Evolutionary conservation across 37 sponge, comb jelly and placozoan species (phyloP), one percentile per base, ranked within the genome.

Genomic region (Hormiphora californensis): DNA sequence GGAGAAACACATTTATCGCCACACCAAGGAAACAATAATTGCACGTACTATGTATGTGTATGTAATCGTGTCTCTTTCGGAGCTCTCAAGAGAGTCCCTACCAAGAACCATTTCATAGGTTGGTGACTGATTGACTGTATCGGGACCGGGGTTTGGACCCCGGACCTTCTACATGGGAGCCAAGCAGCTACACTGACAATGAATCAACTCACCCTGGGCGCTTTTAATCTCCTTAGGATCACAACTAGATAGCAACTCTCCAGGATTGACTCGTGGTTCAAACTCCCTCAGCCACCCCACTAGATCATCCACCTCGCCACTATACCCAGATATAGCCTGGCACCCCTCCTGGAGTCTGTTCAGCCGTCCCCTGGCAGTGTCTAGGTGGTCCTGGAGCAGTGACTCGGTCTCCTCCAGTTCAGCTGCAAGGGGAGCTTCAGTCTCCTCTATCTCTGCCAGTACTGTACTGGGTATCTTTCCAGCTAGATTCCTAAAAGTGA

Each of bases 221-320:
- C 25, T 73, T 28, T 73, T 73, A 3, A 73, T 73, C 41, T 73
- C 81, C 38, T 73, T 73, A 40, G 81, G 81, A 40, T 73, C 81
- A 73, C 46, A 22, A 73, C 81, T 73, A 25, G 40, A 43, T 0
- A 73, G 81, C 23, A 43, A 19, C 17, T 36, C 81, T 21, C 21
- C 40, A 25, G 38, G 25, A 7, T 41, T 73, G 44, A 73, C 27
- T 73, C 43, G 40, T 4, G 81, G 81, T 40, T 73, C 44, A 9
- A 73, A n/a, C 36, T 73, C 81, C 81, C 43, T 73, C 0, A 73
- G 46, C 81, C 81, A 73, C 0, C 3, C 23, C 25, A 32, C 43
- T 4, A 73, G 23, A 4, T 73, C 81, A 1, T 36, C 81, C 7
- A 73, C 81, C 44, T 73, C 81, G 25, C 43, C 81, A 41, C 38